These are phyloP conservation scores for Cochlearius cochlearius DNA, from an alignment of 2,113 vertebrate species.

Conservation along the genomic window DNA sequence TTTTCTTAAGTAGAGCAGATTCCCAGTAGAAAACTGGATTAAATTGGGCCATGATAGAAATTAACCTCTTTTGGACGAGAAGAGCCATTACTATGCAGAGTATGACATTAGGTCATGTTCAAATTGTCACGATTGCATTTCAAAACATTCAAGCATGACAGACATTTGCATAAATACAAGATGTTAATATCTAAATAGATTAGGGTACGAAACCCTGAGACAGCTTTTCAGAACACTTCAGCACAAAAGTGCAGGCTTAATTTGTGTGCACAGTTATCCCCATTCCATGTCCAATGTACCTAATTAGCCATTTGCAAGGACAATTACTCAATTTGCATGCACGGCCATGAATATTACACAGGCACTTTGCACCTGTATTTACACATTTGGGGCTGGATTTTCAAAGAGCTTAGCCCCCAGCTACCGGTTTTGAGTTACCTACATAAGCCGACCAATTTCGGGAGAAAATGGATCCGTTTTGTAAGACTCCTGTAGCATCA, in stretches of 20 bases:
- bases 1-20: not conserved
- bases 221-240: not conserved
- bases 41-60: not conserved
- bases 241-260: not conserved
- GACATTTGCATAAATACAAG: not conserved
- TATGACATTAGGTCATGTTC: not conserved
- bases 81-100: not conserved
- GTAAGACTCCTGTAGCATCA: not conserved
- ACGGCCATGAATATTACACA: not conserved
- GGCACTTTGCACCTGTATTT: not conserved
- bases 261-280: not conserved
- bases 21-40: not conserved
- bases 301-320: not conserved
- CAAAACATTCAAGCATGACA: not conserved
- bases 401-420: not conserved
- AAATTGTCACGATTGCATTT: not conserved
- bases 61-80: not conserved
- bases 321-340: not conserved
- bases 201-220: not conserved
- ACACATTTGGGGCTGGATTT: not conserved
- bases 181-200: not conserved
- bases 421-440: not conserved
- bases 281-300: not conserved
- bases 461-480: not conserved
- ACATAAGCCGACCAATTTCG: not conserved